Evolutionary conservation across 30 jellyfish, hydroid and myxozoan species (phyloP), one percentile per base, ranked within the genome.

Genomic region (Turritopsis rubra): DNA sequence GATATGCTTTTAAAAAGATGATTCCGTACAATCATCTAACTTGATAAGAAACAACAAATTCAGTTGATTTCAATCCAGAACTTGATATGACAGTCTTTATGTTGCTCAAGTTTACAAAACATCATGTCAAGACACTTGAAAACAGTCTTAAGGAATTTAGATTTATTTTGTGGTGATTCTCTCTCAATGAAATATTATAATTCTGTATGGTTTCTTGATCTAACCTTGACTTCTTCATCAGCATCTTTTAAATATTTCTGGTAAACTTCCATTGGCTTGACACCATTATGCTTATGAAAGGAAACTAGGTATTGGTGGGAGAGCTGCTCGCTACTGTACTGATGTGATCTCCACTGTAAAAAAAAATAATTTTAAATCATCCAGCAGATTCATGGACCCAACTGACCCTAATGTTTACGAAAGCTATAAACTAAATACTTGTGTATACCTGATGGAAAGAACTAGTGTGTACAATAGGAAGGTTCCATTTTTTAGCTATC

Each of bases 191-290:
- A 5, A 41, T 13, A 5, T 41, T 41, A 41, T 41, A 41, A 41
- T 41, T 41, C 60, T 3, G 60, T 41, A 13, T 41, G 60, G 5
- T 41, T 41, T 41, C 13, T 41, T 41, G 60, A 41, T 41, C 9
- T 5, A 41, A 41, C 60, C 13, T 5, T 41, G 60, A 41, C 21
- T 26, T 60, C 28, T 23, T 31, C 85, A 21, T 81, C 30, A 13
- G 29, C 26, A 30, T 71, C 90, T 41, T 18, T 66, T 18, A 92
- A 87, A 68, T 88, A 84, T 21, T 81, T 75, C 24, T 71, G 82
- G 84, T 84, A 92, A 73, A 92, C 98, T 70, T 92, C 87, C 95
- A 88, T 84, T 19, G 98, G 98, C 31, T 84, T 92, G 16, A 92
- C 53, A 70, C 72, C 52, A 21, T 66, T 65, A 88, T 92, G 98